A percentile compares a stretch with the other conserved stretches of the same genome.
Evolutionary conservation across 23 tunicate species (phyloP).

Genomic region (Pegea sp.): DNA sequence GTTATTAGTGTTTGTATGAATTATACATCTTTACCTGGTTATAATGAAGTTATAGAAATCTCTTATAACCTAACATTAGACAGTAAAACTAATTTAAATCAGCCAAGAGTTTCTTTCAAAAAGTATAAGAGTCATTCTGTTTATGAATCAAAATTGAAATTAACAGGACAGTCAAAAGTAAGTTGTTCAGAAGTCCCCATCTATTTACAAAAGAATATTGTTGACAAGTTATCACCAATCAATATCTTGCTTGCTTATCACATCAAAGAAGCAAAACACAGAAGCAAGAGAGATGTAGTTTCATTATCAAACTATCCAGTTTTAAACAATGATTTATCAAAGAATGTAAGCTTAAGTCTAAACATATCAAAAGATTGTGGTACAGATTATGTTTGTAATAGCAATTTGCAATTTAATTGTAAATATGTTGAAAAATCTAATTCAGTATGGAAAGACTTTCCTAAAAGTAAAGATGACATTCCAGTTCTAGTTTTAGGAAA

Average conservation of each 20-base stretch:
- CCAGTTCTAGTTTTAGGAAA: constrained; percentile 31
- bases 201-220: no score
- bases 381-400: constrained; percentile 49
- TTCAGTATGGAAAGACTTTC: no score
- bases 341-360: constrained; percentile 1
- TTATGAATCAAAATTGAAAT: no score
- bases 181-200: no score
- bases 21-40: not conserved
- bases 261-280: constrained; percentile 1
- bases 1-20: constrained; percentile 4
- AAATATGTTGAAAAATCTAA: constrained; percentile 27
- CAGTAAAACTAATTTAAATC: not conserved
- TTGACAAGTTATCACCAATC: not conserved
- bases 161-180: no score
- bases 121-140: not conserved
- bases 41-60: not conserved
- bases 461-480: no score
- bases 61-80: not conserved
- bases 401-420: constrained; percentile 26
- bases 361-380: constrained; percentile 71
- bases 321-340: constrained; percentile 15
- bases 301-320: constrained; percentile 17
- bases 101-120: not conserved
- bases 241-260: not conserved
- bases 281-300: not conserved